Evolutionary conservation across 2,797 vertebrate genomes (phyloP).

Genomic region (Melanitta fusca): DNA sequence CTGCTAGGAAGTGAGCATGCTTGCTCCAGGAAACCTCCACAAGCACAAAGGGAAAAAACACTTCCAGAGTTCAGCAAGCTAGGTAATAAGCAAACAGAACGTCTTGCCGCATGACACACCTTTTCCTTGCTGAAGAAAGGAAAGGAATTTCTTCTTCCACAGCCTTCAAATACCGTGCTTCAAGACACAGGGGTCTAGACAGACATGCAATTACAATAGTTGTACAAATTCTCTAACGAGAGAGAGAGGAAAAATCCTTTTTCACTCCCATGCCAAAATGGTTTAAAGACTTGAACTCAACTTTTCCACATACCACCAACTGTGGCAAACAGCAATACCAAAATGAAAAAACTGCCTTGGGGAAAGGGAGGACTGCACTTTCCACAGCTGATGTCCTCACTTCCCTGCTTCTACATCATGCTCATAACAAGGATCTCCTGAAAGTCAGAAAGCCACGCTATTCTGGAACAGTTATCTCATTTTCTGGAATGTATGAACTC

Average conservation of each 20-base stretch:
- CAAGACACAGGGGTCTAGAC: background rate
- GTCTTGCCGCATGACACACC: background rate
- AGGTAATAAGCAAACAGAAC: background rate
- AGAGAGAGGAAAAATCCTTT: background rate
- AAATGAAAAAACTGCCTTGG: background rate
- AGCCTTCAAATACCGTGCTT: background rate
- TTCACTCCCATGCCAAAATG: background rate
- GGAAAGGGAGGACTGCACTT: background rate
- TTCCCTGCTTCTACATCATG: background rate
- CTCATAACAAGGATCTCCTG: fast-evolving
- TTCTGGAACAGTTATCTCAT: background rate
- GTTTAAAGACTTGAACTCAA: background rate
- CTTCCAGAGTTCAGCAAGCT: background rate
- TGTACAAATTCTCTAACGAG: background rate
- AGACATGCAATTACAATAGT: background rate
- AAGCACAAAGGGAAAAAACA: background rate
- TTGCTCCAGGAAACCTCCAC: background rate
- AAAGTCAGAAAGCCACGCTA: background rate
- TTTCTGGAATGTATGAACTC: background rate
- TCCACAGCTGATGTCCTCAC: background rate
- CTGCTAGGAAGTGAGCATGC: background rate
- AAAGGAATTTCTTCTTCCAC: background rate
- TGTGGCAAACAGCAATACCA: background rate
- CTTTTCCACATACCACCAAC: background rate
- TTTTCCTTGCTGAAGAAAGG: background rate